phyloP scores from a whole-genome alignment of 2,113 vertebrate species.

The Pogonocichla stellata region DNA sequence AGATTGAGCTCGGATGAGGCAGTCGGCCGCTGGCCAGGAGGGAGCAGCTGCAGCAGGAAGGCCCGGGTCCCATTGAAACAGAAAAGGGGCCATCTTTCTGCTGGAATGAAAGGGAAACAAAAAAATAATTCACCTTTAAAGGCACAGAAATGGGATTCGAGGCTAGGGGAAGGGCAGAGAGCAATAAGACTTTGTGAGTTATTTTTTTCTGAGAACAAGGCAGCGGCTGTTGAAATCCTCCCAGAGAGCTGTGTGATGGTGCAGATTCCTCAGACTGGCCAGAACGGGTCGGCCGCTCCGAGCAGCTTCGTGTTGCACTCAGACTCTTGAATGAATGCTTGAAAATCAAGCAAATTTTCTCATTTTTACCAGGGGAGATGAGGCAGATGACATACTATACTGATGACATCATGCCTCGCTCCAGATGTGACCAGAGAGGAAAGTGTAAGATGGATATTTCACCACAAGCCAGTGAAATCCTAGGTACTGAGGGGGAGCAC shows the following conservation, averaged over 20 bases:
- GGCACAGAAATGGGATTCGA: background rate
- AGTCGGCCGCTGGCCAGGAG: conserved; percentile 29
- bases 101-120: conserved; percentile 42
- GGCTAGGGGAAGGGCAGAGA: background rate
- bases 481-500: background rate
- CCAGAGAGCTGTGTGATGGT: background rate
- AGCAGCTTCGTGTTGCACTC: background rate
- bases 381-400: conserved; percentile 31
- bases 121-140: conserved; percentile 54
- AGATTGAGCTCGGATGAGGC: conserved; percentile 11
- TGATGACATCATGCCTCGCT: conserved; percentile 4
- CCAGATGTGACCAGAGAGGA: conserved; percentile 48
- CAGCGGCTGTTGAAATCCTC: background rate
- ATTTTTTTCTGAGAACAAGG: background rate
- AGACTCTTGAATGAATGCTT: background rate
- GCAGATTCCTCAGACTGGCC: background rate
- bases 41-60: conserved; percentile 49
- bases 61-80: conserved; percentile 8
- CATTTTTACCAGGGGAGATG: conserved; percentile 39
- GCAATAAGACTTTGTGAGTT: background rate
- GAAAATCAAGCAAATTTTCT: conserved; percentile 18
- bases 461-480: background rate
- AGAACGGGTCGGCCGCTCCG: accelerated
- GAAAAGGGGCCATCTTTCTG: conserved; percentile 51
- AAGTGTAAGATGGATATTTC: background rate